Base-by-base conservation (phyloP, 2,888 invertebrate genomes). In the Rhamnusium bicolor region DNA sequence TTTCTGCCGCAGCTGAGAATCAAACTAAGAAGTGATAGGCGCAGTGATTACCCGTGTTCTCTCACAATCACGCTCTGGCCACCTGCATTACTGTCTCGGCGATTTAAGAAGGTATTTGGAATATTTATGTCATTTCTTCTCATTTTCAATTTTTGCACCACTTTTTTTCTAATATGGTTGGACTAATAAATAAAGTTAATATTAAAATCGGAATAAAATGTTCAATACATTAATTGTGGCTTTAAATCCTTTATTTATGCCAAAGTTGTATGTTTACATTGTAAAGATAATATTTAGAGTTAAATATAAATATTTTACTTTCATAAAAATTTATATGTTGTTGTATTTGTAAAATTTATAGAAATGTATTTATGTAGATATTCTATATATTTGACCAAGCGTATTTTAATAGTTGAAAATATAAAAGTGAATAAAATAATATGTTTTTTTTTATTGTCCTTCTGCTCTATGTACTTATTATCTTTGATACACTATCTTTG, bases 301-400 rank as follows among this genome's bases (percentile, higher is more conserved):
- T 60, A 67, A 69, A 70, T 29, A 65, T 58, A 69, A 60, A 69
- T 65, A 65, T 71, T 68, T 73, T 74, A 72, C 18, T 77, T 75
- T 75, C 69, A 72, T 49, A 74, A 70, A 75, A 77, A 66, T 82
- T 82, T 83, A 81, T 78, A 80, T 81, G 80, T 82, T 77, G 81
- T 82, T 83, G 78, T 78, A 81, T 80, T 82, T 81, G 77, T 77
- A 79, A 79, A 79, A 78, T 78, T 81, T 76, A 80, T 82, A 81
- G 79, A 80, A 75, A 78, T 77, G 79, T 82, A 84, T 83, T 81
- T 84, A 84, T 79, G 80, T 81, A 82, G 80, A 80, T 77, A 79
- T 77, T 73, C 40, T 40, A 66, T 76, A 75, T 77, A 77, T 77
- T 79, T 76, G 79, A 79, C 71, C 77, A 79, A 79, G 66, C 73